phyloP scores from a whole-genome alignment of 2,888 invertebrate genomes.

The Euphydryas editha region DNA sequence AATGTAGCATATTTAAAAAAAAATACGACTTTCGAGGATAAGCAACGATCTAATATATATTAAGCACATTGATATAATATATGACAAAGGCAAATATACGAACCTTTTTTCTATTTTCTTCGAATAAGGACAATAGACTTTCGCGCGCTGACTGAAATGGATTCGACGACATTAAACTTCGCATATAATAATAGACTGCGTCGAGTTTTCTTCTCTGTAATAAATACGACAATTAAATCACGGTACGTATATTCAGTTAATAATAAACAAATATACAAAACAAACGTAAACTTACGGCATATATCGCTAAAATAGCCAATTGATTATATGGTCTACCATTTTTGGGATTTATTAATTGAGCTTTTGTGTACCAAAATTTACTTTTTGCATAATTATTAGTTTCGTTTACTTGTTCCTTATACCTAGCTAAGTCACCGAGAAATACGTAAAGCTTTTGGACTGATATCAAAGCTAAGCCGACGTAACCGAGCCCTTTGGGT shows the following conservation, averaged over 20 bases:
- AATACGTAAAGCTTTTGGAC: slow-evolving; percentile 94
- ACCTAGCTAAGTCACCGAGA: slow-evolving; percentile 96
- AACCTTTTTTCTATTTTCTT: slow-evolving; percentile 96
- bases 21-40: no score
- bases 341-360: slow-evolving; percentile 96
- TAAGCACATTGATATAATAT: background rate
- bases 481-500: slow-evolving; percentile 86
- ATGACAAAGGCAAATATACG: slow-evolving; percentile 5
- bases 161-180: slow-evolving; percentile 96
- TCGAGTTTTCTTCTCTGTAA: slow-evolving; percentile 95
- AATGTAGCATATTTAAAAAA: no score
- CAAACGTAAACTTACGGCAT: slow-evolving; percentile 84
- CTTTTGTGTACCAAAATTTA: slow-evolving; percentile 94
- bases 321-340: slow-evolving; percentile 98
- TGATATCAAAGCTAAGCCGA: slow-evolving; percentile 91
- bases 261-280: background rate
- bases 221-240: slow-evolving; percentile 30
- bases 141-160: slow-evolving; percentile 96
- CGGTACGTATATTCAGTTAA: background rate
- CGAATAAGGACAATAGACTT: slow-evolving; percentile 93
- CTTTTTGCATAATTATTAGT: slow-evolving; percentile 90
- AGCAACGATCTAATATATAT: no score
- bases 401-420: slow-evolving; percentile 93
- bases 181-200: slow-evolving; percentile 98
- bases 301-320: slow-evolving; percentile 94